These are phyloP conservation scores for Muscina levida DNA, from an alignment of 2,888 invertebrate genomes.

Conservation along the genomic window DNA sequence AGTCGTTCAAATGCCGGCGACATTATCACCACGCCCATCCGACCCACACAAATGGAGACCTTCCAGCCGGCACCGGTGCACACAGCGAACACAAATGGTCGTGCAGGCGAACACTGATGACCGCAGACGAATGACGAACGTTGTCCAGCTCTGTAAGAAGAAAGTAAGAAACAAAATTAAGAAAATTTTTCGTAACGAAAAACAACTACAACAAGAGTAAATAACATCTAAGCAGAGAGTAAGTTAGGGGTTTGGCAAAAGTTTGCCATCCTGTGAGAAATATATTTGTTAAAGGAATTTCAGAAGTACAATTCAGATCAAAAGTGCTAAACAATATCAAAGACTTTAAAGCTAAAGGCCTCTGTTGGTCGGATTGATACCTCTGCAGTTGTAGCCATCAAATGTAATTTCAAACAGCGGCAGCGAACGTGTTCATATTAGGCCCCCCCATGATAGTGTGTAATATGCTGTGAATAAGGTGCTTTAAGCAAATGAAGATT, in stretches of 20 bases:
- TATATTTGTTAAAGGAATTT: too few species aligned
- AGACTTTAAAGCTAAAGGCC: too few species aligned
- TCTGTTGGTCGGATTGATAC: too few species aligned
- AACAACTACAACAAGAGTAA: constrained; percentile 9
- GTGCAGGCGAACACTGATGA: constrained; percentile 62
- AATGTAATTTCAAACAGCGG: too few species aligned
- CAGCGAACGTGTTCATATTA: too few species aligned
- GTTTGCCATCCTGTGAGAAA: too few species aligned
- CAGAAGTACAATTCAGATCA: background rate
- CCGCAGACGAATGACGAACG: constrained; percentile 7
- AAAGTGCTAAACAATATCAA: background rate
- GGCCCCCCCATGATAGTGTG: constrained; percentile 52
- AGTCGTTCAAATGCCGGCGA: constrained; percentile 88
- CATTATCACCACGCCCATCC: constrained; percentile 85
- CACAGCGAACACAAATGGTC: constrained; percentile 63
- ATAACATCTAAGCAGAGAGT: background rate
- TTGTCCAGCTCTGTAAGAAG: constrained; percentile 23
- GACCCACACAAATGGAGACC: constrained; percentile 45
- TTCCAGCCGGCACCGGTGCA: constrained; percentile 60
- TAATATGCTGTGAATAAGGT: constrained; percentile 66
- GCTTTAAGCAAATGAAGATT: constrained; percentile 57
- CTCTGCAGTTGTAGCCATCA: too few species aligned
- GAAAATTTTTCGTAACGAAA: constrained; percentile 31
- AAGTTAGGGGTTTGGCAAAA: background rate
- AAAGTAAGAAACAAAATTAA: constrained; percentile 11